Evolutionary conservation across 2,888 invertebrate genomes (phyloP).

Genomic region (Torymus aiolomorphi): DNA sequence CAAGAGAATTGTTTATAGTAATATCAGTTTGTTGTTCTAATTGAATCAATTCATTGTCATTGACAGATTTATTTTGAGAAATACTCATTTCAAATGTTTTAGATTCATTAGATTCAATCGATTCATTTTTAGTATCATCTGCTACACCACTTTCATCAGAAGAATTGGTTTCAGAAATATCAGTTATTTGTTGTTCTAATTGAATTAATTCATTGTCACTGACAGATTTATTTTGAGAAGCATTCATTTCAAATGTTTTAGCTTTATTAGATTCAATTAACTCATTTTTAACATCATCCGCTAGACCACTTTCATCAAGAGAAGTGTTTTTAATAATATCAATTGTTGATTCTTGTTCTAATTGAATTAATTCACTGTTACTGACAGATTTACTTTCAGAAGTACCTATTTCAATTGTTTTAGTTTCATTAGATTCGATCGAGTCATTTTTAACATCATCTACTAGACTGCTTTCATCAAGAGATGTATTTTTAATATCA

Average conservation of each 20-base stretch:
- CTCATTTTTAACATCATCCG: conserved; percentile 17
- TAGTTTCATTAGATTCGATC: neutral
- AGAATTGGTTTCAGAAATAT: neutral
- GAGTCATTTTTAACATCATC: conserved; percentile 16
- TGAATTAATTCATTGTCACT: no score
- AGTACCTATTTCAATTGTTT: no score
- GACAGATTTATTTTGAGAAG: no score
- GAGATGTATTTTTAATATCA: conserved; percentile 14
- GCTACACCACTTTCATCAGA: conserved; percentile 26
- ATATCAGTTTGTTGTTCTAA: neutral
- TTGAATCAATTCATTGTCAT: no score
- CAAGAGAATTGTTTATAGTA: neutral
- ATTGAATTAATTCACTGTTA: no score
- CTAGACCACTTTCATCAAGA: neutral
- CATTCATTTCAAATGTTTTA: no score
- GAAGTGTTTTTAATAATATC: conserved; percentile 7
- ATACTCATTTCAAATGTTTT: conserved; percentile 7
- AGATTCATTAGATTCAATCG: conserved; percentile 24
- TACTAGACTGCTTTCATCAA: neutral
- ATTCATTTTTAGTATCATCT: conserved; percentile 24
- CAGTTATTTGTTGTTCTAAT: neutral
- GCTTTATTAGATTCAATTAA: neutral
- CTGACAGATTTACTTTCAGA: no score
- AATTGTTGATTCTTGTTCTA: conserved; percentile 2
- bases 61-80: neutral